phyloP scores from a whole-genome alignment of 2,113 vertebrate species.

The Erythrocercus mccallii region DNA sequence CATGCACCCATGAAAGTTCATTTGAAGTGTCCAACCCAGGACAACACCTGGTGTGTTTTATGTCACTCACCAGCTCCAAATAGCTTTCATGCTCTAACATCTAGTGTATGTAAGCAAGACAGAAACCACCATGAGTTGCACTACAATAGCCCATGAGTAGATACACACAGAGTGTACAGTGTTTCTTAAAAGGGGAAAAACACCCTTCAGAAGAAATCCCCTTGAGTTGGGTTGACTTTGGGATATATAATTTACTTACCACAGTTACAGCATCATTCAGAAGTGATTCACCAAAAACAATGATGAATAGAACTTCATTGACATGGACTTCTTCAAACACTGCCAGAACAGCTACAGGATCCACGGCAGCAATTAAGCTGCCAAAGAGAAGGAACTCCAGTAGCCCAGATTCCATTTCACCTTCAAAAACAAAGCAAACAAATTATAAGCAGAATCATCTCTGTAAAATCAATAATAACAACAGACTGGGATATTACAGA shows the following conservation, averaged over 20 bases:
- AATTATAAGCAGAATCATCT: not conserved
- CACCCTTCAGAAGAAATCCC: not conserved
- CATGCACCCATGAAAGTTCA: not conserved
- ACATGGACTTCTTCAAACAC: conserved; percentile 98
- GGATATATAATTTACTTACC: conserved; percentile 69
- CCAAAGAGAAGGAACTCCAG: conserved; percentile 94
- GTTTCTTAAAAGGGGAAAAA: not conserved
- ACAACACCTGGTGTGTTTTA: not conserved
- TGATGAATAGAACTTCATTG: conserved; percentile 96
- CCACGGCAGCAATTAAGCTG: conserved; percentile 92
- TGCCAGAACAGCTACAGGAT: conserved; percentile 94
- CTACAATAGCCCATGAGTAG: not conserved
- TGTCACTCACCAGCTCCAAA: not conserved
- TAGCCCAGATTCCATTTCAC: conserved; percentile 76
- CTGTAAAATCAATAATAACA: not conserved
- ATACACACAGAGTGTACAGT: not conserved
- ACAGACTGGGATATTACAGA: not conserved
- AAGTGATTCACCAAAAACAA: conserved; percentile 96
- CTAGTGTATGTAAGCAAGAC: not conserved
- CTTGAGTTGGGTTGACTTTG: not conserved
- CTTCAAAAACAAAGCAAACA: conserved; percentile 61
- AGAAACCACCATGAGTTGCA: not conserved
- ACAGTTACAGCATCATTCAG: conserved; percentile 97
- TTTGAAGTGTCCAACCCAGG: not conserved
- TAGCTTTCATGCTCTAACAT: not conserved